Evolutionary conservation across 1,140 invertebrate species (phyloP), one percentile per base, ranked within the genome.

Genomic region (Eupeodes corollae): DNA sequence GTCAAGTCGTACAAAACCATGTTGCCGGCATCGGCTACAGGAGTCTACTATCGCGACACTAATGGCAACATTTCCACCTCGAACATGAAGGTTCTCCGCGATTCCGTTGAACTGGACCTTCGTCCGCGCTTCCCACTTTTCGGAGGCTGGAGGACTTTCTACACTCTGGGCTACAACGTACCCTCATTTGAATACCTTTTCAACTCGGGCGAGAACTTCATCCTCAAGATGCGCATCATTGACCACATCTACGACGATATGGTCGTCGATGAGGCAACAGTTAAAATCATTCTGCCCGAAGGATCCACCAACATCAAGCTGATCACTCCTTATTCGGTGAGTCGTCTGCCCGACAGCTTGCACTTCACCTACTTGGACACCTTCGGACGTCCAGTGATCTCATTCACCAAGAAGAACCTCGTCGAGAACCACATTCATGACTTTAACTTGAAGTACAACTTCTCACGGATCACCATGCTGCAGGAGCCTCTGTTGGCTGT

Each of bases 31-130:
- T 75, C 79, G 34, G 82, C 91, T 1, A 87, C 91, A 11, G 78
- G 81, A 45, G 91, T 97, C 57, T 88, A 94, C 51, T 94, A 94
- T 64, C 75, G 93, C 21, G 97, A 99, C 71, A 93, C 94, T 55
- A 99, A 99, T 71, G 97, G 97, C 19, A 99, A 99, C 67, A 99
- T 99, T 62, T 98, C 94, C 2, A 99, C 96, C 6, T 98, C 93
- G 1, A 86, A 93, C 63, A 84, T 98, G 68, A 77, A 83, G 55
- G 64, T 87, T 12, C 78, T 85, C 55, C 85, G 88, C 54, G 92
- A 98, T 66, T 86, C 88, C 32, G 90, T 98, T 14, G 94, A 99
- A 63, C 69, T 99, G 2, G 95, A 98, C 59, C 71, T 99, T 2
- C 75, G 91, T 39, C 96, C 97, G 2, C 74, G 96, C 54, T 99